Base-by-base conservation (phyloP, 1,140 invertebrate genomes). In the Glossosoma conforme region DNA sequence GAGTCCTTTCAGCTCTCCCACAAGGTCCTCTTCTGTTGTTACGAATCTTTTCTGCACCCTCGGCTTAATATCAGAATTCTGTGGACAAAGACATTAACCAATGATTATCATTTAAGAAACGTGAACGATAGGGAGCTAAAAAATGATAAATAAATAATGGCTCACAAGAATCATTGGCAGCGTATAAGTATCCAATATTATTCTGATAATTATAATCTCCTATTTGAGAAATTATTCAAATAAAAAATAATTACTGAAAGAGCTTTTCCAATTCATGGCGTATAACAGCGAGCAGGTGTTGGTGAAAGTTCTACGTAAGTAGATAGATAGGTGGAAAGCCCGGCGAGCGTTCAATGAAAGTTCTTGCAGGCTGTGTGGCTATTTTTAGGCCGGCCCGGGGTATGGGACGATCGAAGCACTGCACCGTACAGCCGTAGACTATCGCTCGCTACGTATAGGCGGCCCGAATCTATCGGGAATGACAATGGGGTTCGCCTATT, bases 21-120 rank as follows among this genome's bases (percentile, higher is more conserved):
- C 77, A 18, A 80, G 65, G 56, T 75, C 77, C 21, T 76, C 72
- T 47, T 79, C 77, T 38, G 67, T 70, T 2, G 77, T 66, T 15
- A 80, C 70, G 61, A 78, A 79, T 20, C 78, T 67, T 59, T 80
- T 80, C 52, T 75, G 70, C 60, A 78, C 75, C 56, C 71, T 66
- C 19, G 64, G 60, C 25, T 60, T 61, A 8, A 61, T 56, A 9
- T 62, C 60, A 8, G 60, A 45, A 13, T 60, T 63, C 68, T 70
- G 62, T 19, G 61, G 61, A 56, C 62, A 58, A 52, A 45, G 20
- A 47, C 44, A 49, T 20, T 24, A 6, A 37, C 17, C 9, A 37
- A 33, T 35, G 5, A 32, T 44, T 28, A 30, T 44, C 4, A 44
- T 6, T 41, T 21, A 10, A 13, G 33, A 33, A 14, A 56, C 56